Percentiles rank a stretch among this genome's conserved stretches.
Conservation (phyloP, 2,113 vertebrate species). For the Zosterops pallidus region DNA sequence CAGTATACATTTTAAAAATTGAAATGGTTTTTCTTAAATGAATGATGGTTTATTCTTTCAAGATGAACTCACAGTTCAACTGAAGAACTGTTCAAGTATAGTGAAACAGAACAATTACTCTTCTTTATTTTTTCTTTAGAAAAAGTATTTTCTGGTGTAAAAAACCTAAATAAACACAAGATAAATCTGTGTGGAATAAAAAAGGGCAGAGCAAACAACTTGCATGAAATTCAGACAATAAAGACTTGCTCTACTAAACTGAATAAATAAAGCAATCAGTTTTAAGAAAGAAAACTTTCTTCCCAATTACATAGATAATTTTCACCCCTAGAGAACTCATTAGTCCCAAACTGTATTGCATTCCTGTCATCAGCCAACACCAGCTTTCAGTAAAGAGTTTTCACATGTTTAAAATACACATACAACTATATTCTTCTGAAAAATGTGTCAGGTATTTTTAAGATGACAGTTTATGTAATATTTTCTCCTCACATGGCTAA, state of each 20-base stretch:
- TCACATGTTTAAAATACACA: neutral
- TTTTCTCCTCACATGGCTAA: neutral
- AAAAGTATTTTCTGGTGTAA: neutral
- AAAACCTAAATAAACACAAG: neutral
- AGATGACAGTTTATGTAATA: neutral
- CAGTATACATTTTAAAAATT: conserved; percentile 41
- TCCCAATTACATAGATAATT: conserved; percentile 14
- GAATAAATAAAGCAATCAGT: conserved; percentile 25
- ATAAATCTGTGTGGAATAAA: conserved; percentile 1
- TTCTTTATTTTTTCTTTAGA: neutral
- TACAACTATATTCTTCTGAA: neutral
- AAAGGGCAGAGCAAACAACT: conserved; percentile 29
- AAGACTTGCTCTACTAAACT: conserved; percentile 19
- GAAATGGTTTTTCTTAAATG: conserved; percentile 33
- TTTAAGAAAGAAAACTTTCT: neutral
- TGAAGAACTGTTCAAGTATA: neutral
- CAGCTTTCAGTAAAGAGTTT: neutral
- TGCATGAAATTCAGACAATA: conserved; percentile 19
- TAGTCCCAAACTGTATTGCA: neutral
- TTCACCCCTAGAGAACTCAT: neutral
- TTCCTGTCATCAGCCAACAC: neutral
- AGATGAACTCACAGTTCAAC: conserved; percentile 28
- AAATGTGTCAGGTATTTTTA: neutral
- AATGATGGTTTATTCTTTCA: conserved; percentile 20
- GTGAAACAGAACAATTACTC: neutral